Percentiles rank a stretch among this genome's conserved stretches.
Conservation (phyloP, 1,140 invertebrate species). For the Drepana arcuata region DNA sequence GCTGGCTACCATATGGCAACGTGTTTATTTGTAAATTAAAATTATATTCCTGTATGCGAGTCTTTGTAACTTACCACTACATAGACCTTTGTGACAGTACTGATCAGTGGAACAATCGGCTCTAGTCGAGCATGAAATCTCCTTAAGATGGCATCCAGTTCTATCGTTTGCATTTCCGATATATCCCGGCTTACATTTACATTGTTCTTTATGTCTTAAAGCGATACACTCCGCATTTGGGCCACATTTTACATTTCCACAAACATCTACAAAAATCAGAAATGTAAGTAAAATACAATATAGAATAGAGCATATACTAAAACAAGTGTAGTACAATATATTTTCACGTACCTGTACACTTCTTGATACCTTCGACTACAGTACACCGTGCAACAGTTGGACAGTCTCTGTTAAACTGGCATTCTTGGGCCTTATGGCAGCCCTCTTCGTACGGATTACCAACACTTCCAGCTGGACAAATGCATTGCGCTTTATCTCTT, state of each 20-base stretch:
- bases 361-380: constrained; percentile 77
- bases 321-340: background rate
- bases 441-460: constrained; percentile 88
- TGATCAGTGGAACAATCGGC: constrained; percentile 83
- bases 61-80: constrained; percentile 83
- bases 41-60: too few species aligned
- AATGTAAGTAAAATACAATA: constrained; percentile 5
- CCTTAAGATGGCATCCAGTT: constrained; percentile 83
- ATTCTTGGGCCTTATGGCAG: constrained; percentile 84
- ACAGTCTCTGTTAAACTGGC: constrained; percentile 83
- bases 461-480: constrained; percentile 82
- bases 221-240: constrained; percentile 87
- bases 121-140: constrained; percentile 79
- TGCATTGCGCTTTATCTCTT: constrained; percentile 85
- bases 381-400: constrained; percentile 83
- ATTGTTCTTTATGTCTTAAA: constrained; percentile 80
- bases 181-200: constrained; percentile 84
- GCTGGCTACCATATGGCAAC: too few species aligned
- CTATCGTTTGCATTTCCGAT: constrained; percentile 80
- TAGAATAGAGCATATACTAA: constrained; percentile 4
- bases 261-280: constrained; percentile 76
- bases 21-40: too few species aligned
- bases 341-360: constrained; percentile 76
- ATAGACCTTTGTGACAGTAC: constrained; percentile 86
- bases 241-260: constrained; percentile 82